These are phyloP conservation scores for Drosophila ustulata DNA, from an alignment of 2,888 invertebrate species.

Conservation along the genomic window DNA sequence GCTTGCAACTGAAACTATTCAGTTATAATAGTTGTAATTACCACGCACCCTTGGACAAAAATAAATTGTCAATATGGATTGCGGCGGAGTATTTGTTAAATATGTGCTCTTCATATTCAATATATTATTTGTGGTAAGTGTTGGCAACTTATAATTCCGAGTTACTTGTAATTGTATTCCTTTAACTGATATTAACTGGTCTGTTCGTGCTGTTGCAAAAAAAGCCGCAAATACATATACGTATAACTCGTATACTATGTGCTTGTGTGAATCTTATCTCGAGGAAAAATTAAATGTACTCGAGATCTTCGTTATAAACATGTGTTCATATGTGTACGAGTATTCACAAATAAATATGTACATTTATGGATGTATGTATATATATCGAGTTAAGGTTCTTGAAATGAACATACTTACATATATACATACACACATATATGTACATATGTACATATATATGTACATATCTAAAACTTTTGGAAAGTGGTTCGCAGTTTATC, in stretches of 20 bases:
- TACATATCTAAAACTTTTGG: conserved; percentile 7
- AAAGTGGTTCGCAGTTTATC: conserved; percentile 47
- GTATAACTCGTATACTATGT: conserved; percentile 2
- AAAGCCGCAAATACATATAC: neutral
- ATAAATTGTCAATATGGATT: conserved; percentile 86
- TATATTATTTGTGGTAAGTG: conserved; percentile 90
- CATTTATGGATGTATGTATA: neutral
- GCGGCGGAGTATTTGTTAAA: conserved; percentile 91
- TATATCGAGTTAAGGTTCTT: conserved; percentile 18
- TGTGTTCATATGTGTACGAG: neutral
- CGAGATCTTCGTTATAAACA: conserved; percentile 5
- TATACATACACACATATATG: neutral
- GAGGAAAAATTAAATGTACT: conserved; percentile 7
- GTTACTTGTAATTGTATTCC: neutral
- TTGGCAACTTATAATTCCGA: neutral
- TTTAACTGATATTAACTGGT: neutral
- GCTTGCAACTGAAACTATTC: neutral
- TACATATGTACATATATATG: neutral
- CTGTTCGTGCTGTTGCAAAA: conserved; percentile 7
- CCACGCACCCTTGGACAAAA: neutral
- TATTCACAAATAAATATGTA: neutral
- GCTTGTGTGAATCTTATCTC: conserved; percentile 27
- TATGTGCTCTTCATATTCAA: conserved; percentile 93
- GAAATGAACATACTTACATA: conserved; percentile 4
- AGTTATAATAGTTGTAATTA: conserved; percentile 6